Conservation (phyloP, 2,113 vertebrate genomes). For the Callopanchax toddi region DNA sequence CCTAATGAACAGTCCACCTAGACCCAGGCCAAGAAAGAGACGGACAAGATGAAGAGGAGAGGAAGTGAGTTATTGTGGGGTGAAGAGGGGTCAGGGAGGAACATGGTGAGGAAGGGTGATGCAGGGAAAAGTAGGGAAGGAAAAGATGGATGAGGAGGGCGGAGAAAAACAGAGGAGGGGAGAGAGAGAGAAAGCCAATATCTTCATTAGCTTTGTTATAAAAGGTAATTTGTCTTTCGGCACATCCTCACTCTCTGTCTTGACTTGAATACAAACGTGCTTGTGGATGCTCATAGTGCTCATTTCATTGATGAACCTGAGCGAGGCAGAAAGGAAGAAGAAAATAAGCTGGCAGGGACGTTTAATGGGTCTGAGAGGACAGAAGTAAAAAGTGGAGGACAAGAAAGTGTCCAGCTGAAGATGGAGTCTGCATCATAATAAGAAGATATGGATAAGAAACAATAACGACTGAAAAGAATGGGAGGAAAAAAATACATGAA, state of each 20-base stretch:
- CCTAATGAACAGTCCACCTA: slow-evolving; percentile 98
- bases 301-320: slow-evolving; percentile 43
- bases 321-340: slow-evolving; percentile 17
- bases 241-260: slow-evolving; percentile 15
- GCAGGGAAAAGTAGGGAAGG: slow-evolving; percentile 17
- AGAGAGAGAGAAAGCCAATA: slow-evolving; percentile 50
- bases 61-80: slow-evolving; percentile 53
- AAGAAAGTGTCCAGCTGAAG: slow-evolving; percentile 41
- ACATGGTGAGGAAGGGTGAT: slow-evolving; percentile 14
- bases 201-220: slow-evolving; percentile 67
- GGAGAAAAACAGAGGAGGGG: slow-evolving; percentile 41
- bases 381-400: slow-evolving; percentile 46
- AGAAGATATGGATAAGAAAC: background rate
- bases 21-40: slow-evolving; percentile 34
- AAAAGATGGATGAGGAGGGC: slow-evolving; percentile 41
- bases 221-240: slow-evolving; percentile 59
- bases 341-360: slow-evolving; percentile 17
- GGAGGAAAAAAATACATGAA: background rate
- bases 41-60: slow-evolving; percentile 25
- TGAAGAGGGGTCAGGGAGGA: slow-evolving; percentile 17
- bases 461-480: background rate
- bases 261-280: slow-evolving; percentile 33
- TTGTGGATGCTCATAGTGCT: slow-evolving; percentile 21
- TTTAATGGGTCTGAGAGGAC: slow-evolving; percentile 46
- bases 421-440: slow-evolving; percentile 6